phyloP scores from a whole-genome alignment of 1,140 invertebrate genomes.

The Elysia chlorotica region DNA sequence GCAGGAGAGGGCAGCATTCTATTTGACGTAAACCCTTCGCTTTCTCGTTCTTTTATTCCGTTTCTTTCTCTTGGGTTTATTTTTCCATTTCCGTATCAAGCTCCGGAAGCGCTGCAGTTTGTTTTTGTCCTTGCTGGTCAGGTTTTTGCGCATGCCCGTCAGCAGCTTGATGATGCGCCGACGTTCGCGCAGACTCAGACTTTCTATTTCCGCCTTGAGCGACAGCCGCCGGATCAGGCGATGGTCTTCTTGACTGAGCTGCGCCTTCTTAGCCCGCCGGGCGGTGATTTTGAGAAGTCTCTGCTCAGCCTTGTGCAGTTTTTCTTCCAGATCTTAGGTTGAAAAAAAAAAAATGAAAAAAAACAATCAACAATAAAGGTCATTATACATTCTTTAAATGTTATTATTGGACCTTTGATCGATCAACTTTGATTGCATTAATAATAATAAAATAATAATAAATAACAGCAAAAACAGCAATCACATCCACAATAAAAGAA shows the following conservation, averaged over 20 bases:
- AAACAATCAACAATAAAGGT: not conserved
- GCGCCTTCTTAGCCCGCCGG: not conserved
- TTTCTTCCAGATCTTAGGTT: conserved; percentile 11
- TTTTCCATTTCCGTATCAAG: conserved; percentile 16
- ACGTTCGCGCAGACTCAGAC: conserved; percentile 8
- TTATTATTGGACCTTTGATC: too few species aligned
- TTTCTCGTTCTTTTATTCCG: conserved; percentile 2
- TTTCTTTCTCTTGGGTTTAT: not conserved
- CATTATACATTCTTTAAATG: not conserved
- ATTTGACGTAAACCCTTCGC: not conserved
- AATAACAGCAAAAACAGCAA: too few species aligned
- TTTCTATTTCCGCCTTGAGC: not conserved
- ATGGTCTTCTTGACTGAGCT: not conserved
- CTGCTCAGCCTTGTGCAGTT: conserved; percentile 14
- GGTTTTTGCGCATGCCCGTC: conserved; percentile 1
- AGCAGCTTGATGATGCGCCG: conserved; percentile 21
- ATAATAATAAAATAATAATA: too few species aligned
- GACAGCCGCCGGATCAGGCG: not conserved
- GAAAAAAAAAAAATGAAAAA: too few species aligned
- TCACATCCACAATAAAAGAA: too few species aligned
- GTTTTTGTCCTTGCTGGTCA: conserved; percentile 23
- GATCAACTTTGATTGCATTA: too few species aligned
- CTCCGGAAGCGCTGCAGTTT: conserved; percentile 19
- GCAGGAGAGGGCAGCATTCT: too few species aligned
- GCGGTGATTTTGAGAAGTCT: conserved; percentile 13